Conservation (phyloP, 2,113 vertebrate genomes). For the Lepisosteus osseus region DNA sequence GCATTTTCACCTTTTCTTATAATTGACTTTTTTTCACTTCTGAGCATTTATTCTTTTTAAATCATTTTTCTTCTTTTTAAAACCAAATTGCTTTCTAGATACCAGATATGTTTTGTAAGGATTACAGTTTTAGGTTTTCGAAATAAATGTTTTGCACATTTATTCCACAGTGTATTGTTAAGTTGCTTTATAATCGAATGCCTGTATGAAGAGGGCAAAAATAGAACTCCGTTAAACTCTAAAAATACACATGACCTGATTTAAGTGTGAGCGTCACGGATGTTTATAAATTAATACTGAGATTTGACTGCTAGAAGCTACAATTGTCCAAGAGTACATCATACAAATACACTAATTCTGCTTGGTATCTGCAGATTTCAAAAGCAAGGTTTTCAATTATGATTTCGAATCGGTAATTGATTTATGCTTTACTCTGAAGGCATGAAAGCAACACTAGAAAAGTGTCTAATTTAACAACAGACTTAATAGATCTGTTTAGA, state of each 20-base stretch:
- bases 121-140: too few relatives aligned
- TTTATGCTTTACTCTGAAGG: constrained; percentile 19
- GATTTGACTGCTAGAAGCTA: not conserved
- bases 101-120: too few relatives aligned
- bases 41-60: too few relatives aligned
- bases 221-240: constrained; percentile 15
- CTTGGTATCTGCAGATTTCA: not conserved
- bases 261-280: constrained; percentile 30
- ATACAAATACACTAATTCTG: constrained; percentile 1
- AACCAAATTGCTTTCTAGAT: too few relatives aligned
- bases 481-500: too few relatives aligned
- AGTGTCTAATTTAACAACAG: constrained; percentile 18
- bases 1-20: too few relatives aligned
- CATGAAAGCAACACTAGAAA: constrained; percentile 6
- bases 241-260: constrained; percentile 47
- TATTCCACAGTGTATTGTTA: too few relatives aligned
- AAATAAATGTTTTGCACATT: too few relatives aligned
- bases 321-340: not conserved
- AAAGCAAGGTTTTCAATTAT: not conserved
- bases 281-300: constrained; percentile 2
- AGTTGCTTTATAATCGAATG: too few relatives aligned
- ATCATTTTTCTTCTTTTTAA: too few relatives aligned
- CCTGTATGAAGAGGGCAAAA: constrained; percentile 8
- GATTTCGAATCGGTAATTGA: not conserved
- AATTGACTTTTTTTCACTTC: too few relatives aligned